Evolutionary conservation across 2,113 vertebrate species (phyloP), one percentile per base, ranked within the genome.

Genomic region (Nettapus auritus): DNA sequence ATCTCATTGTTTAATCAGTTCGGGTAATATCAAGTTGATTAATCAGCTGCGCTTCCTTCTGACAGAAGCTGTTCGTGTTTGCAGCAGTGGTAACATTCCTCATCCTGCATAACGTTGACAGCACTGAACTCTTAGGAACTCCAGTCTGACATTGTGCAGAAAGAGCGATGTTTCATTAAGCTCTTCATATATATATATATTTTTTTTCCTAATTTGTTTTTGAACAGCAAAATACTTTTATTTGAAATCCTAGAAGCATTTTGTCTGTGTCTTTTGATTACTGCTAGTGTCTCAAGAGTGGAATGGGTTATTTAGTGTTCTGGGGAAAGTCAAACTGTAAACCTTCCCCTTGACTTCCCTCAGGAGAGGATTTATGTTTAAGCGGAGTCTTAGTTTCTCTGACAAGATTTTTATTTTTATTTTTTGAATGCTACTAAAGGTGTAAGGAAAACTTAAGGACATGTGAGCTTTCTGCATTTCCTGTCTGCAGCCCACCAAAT

Each of bases 1-100:
- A 97, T 97, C 98, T 98, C 98, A 91, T 97, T 98, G 98, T 98
- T 97, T 98, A 98, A 98, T 98, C 98, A 98, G 98, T 96, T 96
- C 22, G 95, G 97, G 94, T 96, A 96, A 97, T 96, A 96, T 91
- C 96, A 93, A 97, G 97, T 97, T 98, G 98, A 98, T 98, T 98
- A 98, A 98, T 97, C 95, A 95, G 74, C 97, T 87, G 93, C 3
- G 53, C 91, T 97, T 97, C 95, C 88, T 94, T 95, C 95, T 96
- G 96, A 94, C 92, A 95, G 96, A 88, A 77, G 94, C 97, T 56
- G 89, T 56, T 93, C 19, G 0, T 48, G 92, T 89, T 83, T 90
- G 87, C 88, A 60, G 90, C 57, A 18, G 91, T 55, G 50, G 85
- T 34, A 88, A 79, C 5, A 17, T 89, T 69, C 88, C 95, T 86